Conservation (phyloP, 2,888 invertebrate species). For the Harpalus rufipes region DNA sequence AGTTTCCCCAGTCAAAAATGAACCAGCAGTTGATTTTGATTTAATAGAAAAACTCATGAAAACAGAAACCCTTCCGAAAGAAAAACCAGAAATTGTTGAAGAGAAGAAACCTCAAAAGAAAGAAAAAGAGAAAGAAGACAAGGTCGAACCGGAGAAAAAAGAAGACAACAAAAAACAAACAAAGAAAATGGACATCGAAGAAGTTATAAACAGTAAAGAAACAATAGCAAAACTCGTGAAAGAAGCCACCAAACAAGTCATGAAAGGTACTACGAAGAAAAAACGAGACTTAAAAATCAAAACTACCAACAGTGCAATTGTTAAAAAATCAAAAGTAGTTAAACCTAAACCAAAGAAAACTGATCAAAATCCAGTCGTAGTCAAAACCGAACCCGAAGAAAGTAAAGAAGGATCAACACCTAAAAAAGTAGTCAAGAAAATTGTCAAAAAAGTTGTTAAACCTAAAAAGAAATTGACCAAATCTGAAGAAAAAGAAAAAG, state of each 20-base stretch:
- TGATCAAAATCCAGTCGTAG: conserved; percentile 57
- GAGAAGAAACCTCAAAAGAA: conserved; percentile 68
- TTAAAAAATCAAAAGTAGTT: conserved; percentile 67
- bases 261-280: conserved; percentile 60
- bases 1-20: conserved; percentile 76
- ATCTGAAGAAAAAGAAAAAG: conserved; percentile 63
- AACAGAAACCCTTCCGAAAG: conserved; percentile 69
- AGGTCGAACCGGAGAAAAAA: conserved; percentile 49
- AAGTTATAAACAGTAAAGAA: conserved; percentile 67
- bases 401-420: conserved; percentile 68
- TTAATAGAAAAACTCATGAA: conserved; percentile 70
- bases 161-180: conserved; percentile 49
- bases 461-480: conserved; percentile 70
- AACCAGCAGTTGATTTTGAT: conserved; percentile 70
- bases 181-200: conserved; percentile 47
- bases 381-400: conserved; percentile 69
- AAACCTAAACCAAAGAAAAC: conserved; percentile 70
- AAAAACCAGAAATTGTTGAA: conserved; percentile 49
- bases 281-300: conserved; percentile 68
- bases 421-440: conserved; percentile 68
- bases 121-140: conserved; percentile 67
- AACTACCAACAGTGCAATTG: conserved; percentile 67
- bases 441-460: conserved; percentile 68
- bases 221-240: conserved; percentile 70
- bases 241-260: conserved; percentile 69